Base-by-base conservation (phyloP, 2,888 invertebrate species). In the Aricia artaxerxes region DNA sequence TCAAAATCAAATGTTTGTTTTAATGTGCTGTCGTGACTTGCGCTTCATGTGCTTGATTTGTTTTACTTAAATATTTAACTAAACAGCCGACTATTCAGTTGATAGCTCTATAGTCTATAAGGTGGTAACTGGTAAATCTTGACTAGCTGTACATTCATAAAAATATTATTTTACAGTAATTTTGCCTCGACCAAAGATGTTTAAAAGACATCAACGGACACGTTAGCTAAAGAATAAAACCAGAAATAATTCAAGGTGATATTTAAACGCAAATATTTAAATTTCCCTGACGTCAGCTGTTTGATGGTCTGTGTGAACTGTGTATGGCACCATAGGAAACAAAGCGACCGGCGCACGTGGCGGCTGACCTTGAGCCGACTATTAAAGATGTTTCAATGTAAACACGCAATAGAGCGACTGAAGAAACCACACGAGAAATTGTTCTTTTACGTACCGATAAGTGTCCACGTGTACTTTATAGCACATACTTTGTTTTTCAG, bases 291-390 rank as follows among this genome's bases (percentile, higher is more conserved):
- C 79, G 80, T 81, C 80, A 82, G 72, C 24, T 73, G 79, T 81
- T 80, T 78, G 79, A 81, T 81, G 79, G 79, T 64, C 80, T 80
- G 77, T 80, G 44, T 79, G 79, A 79, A 79, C 69, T 81, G 79
- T 79, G 72, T 81, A 80, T 76, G 78, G 78, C 80, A 82, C 81
- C 82, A 83, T 83, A 81, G 81, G 79, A 79, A 80, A 81, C 80
- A 78, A 81, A 83, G 81, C 83, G 82, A 49, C 78, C 72, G 82
- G 80, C 81, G 89, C 92, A 90, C 91, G 91, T 89, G 88, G 88
- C 87, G 82, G 78, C 81, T 85, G 92, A 91, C 91, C 92, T 91
- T 91, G 91, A 83, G 79, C 82, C 84, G 84, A 78, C 83, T 82
- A 83, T 82, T 82, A 84, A 83, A 84, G 83, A 82, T 81, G 83